Evolutionary conservation across 2,888 invertebrate species (phyloP).

Genomic region (Marasmarcha lunaedactyla): DNA sequence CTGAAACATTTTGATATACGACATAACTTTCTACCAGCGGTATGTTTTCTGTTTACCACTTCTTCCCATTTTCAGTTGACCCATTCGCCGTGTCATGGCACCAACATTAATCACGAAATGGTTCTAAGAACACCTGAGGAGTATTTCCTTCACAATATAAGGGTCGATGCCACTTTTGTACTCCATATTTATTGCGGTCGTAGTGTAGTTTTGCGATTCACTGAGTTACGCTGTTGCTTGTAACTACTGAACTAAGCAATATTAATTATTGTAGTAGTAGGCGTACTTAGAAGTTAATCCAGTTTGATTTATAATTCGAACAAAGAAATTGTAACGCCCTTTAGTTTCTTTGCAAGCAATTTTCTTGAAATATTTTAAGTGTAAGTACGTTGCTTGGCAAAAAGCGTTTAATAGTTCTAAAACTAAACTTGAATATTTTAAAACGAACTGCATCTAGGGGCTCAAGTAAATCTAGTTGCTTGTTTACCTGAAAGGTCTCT

Average conservation of each 20-base stretch:
- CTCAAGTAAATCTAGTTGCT: background rate
- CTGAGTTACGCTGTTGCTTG: background rate
- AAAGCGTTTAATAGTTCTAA: background rate
- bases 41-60: background rate
- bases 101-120: conserved; percentile 56
- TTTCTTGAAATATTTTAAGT: too few species aligned
- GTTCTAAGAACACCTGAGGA: conserved; percentile 45
- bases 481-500: too few species aligned
- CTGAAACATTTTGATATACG: conserved; percentile 1
- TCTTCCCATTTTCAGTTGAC: background rate
- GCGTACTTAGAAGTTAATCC: background rate
- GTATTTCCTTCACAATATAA: conserved; percentile 27
- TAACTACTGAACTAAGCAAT: background rate
- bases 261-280: background rate
- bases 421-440: background rate
- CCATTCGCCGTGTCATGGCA: conserved; percentile 42
- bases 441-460: background rate
- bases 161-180: background rate
- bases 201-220: background rate
- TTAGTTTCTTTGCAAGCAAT: too few species aligned
- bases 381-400: too few species aligned
- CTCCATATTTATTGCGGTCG: background rate
- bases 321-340: too few species aligned
- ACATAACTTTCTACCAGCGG: conserved; percentile 24
- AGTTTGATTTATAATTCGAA: too few species aligned